A percentile compares a stretch with the other conserved stretches of the same genome.
These are phyloP conservation scores for Psittacula derbiana DNA, from an alignment of 2,797 vertebrate genomes.

Conservation along the genomic window DNA sequence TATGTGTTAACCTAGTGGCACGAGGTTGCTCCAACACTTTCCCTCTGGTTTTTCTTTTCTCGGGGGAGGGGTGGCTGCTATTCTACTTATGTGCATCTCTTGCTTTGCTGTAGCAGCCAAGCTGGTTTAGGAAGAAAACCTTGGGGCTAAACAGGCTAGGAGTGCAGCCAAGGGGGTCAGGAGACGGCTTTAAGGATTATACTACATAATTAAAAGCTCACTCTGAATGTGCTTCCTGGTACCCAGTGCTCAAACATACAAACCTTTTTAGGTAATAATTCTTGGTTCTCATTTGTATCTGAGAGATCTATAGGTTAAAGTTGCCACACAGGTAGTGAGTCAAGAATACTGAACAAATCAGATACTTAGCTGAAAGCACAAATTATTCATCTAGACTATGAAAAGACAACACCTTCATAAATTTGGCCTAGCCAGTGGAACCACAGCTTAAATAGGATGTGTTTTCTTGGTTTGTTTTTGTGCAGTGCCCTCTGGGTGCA, in stretches of 20 bases:
- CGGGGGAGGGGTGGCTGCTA: slow-evolving; percentile 26
- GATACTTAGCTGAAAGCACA: neutral
- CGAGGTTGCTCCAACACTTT: slow-evolving; percentile 65
- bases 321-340: slow-evolving; percentile 35
- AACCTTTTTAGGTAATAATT: slow-evolving; percentile 46
- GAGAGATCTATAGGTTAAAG: slow-evolving; percentile 26
- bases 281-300: slow-evolving; percentile 19
- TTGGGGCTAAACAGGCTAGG: slow-evolving; percentile 23
- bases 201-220: slow-evolving; percentile 51
- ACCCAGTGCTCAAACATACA: slow-evolving; percentile 12
- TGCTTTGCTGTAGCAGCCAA: slow-evolving; percentile 5
- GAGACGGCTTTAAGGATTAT: slow-evolving; percentile 41
- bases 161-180: slow-evolving; percentile 44
- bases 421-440: neutral
- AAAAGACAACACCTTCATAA: slow-evolving; percentile 16
- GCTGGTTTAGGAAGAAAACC: neutral
- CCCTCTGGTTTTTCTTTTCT: slow-evolving; percentile 65
- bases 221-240: slow-evolving; percentile 38
- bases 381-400: neutral
- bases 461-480: neutral
- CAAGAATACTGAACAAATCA: neutral
- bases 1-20: slow-evolving; percentile 65
- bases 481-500: neutral
- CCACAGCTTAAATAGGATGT: neutral
- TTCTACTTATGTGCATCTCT: neutral